These are phyloP conservation scores for Cantharis rustica DNA, from an alignment of 2,888 invertebrate genomes.

Conservation along the genomic window DNA sequence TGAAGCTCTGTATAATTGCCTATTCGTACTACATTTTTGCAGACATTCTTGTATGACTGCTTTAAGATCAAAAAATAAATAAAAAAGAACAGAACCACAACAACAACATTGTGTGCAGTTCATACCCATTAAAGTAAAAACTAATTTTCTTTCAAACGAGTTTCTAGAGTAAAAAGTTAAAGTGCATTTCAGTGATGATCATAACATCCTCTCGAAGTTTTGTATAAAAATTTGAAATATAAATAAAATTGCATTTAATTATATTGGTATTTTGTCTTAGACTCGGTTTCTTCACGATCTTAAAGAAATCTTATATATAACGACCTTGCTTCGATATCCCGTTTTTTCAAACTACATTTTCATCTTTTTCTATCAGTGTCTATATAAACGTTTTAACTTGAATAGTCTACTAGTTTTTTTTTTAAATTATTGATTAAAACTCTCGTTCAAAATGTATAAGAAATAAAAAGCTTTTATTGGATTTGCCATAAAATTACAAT, in stretches of 20 bases:
- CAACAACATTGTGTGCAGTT: neutral
- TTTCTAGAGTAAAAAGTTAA: neutral
- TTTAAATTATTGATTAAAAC: neutral
- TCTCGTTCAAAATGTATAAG: neutral
- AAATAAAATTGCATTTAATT: neutral
- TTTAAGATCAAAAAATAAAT: constrained; percentile 14
- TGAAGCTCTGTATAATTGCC: constrained; percentile 20
- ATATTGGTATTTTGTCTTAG: neutral
- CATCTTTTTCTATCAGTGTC: neutral
- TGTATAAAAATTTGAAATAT: neutral
- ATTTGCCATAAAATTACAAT: neutral
- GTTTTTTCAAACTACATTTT: constrained; percentile 5
- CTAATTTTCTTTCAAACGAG: neutral
- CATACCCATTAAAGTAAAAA: neutral
- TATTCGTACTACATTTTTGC: constrained; percentile 22
- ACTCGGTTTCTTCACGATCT: neutral
- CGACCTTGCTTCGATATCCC: constrained; percentile 13
- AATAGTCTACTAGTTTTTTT: neutral
- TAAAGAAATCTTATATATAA: neutral
- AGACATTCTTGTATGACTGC: constrained; percentile 28
- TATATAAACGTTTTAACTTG: neutral
- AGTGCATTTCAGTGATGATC: neutral
- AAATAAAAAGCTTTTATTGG: neutral
- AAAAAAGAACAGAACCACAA: constrained; percentile 1
- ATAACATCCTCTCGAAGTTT: neutral